Evolutionary conservation across 2,113 vertebrate species (phyloP).

Genomic region (Sminthopsis crassicaudata): DNA sequence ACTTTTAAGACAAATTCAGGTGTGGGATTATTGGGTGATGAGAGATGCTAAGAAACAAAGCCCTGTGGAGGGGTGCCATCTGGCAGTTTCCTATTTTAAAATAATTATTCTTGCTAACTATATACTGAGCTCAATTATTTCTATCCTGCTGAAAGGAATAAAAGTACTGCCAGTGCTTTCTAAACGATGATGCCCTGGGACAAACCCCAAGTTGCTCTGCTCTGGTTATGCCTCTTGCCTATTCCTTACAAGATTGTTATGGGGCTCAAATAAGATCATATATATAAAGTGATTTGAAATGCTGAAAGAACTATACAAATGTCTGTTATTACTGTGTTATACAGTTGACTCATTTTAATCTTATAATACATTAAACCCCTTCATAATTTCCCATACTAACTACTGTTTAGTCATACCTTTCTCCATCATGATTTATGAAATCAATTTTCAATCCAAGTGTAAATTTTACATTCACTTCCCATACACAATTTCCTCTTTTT

Average conservation of each 20-base stretch:
- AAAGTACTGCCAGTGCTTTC: neutral
- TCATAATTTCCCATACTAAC: neutral
- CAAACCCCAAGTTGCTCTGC: neutral
- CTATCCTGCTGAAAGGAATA: neutral
- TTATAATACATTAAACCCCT: neutral
- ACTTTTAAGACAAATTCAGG: neutral
- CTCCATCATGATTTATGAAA: neutral
- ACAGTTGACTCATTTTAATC: neutral
- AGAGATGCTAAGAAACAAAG: neutral
- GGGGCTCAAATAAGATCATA: neutral
- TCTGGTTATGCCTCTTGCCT: neutral
- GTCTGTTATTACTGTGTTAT: neutral
- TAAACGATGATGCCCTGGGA: neutral
- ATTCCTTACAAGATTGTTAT: neutral
- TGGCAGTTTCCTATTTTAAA: neutral
- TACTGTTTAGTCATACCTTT: neutral
- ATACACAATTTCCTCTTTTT: neutral
- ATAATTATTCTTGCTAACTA: neutral
- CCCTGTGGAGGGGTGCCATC: neutral
- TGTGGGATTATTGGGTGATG: neutral
- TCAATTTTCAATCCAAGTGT: neutral
- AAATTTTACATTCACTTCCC: neutral
- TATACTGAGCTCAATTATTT: neutral
- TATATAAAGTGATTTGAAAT: neutral
- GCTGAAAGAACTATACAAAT: neutral